phyloP scores from a whole-genome alignment of 2,113 vertebrate species.

The Hippocampus guttulatus region DNA sequence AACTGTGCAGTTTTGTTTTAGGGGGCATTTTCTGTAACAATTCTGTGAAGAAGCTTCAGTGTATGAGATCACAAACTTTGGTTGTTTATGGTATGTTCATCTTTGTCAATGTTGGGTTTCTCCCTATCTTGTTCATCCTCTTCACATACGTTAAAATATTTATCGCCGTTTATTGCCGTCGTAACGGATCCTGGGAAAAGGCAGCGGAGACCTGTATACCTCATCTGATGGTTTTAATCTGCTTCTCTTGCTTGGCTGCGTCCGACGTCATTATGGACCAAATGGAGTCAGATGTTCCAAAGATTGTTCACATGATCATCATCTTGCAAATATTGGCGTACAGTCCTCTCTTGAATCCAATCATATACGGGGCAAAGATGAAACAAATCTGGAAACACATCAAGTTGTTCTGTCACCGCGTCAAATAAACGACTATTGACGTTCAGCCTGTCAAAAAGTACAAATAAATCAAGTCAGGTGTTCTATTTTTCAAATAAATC shows the following conservation, averaged over 20 bases:
- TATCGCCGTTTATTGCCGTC: not conserved
- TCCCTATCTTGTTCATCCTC: not conserved
- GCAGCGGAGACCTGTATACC: not conserved
- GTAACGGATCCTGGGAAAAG: not conserved
- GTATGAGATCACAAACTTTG: not conserved
- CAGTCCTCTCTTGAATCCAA: not conserved
- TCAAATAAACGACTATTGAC: too few relatives aligned
- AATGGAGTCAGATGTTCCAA: not conserved
- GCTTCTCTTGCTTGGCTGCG: not conserved
- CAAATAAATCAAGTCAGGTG: too few relatives aligned
- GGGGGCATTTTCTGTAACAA: not conserved
- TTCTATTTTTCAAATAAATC: too few relatives aligned
- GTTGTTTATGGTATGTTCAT: not conserved
- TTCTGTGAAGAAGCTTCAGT: not conserved
- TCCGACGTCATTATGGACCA: not conserved
- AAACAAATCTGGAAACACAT: not conserved
- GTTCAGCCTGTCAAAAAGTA: too few relatives aligned
- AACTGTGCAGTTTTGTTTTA: not conserved
- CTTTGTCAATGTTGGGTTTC: not conserved
- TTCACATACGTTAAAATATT: not conserved
- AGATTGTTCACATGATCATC: not conserved
- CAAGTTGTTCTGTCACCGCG: not conserved
- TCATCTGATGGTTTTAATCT: not conserved
- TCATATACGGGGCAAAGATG: not conserved
- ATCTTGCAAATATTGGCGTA: not conserved